A percentile compares a stretch with the other conserved stretches of the same genome.
Conservation (phyloP, 2,797 vertebrate species). For the Nyctalus aviator region DNA sequence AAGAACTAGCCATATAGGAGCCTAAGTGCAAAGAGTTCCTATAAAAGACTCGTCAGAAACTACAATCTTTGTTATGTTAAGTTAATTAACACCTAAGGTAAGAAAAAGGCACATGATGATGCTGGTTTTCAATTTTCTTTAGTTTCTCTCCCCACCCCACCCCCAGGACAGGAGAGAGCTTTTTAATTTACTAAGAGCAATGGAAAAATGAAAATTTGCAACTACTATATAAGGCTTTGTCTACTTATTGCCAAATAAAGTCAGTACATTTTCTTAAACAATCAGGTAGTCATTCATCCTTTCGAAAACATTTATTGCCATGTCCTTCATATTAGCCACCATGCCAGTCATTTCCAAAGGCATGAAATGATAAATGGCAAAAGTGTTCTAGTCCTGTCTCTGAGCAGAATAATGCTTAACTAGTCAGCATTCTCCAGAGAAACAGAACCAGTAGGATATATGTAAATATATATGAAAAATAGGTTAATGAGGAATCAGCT, state of each 20-base stretch:
- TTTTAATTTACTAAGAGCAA: conserved; percentile 9
- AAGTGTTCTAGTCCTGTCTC: neutral
- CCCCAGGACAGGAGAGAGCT: neutral
- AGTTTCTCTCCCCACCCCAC: neutral
- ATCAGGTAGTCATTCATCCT: neutral
- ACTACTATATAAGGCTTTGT: neutral
- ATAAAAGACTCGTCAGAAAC: conserved; percentile 5
- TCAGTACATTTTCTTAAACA: conserved; percentile 22
- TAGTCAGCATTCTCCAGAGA: neutral
- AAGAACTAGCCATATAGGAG: neutral
- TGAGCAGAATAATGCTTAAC: neutral
- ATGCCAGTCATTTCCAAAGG: neutral
- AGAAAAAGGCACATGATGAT: neutral
- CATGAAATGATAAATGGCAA: neutral
- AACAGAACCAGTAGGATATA: neutral
- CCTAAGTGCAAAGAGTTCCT: conserved; percentile 6
- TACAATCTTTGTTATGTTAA: neutral
- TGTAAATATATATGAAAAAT: neutral
- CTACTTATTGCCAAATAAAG: conserved; percentile 9
- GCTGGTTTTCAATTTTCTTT: conserved; percentile 9
- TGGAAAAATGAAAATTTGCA: conserved; percentile 23
- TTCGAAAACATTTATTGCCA: neutral
- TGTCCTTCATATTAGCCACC: neutral
- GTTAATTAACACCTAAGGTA: conserved; percentile 43
- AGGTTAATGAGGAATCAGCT: neutral